Conservation (phyloP, 2,888 invertebrate genomes). For the Odontothrips loti region DNA sequence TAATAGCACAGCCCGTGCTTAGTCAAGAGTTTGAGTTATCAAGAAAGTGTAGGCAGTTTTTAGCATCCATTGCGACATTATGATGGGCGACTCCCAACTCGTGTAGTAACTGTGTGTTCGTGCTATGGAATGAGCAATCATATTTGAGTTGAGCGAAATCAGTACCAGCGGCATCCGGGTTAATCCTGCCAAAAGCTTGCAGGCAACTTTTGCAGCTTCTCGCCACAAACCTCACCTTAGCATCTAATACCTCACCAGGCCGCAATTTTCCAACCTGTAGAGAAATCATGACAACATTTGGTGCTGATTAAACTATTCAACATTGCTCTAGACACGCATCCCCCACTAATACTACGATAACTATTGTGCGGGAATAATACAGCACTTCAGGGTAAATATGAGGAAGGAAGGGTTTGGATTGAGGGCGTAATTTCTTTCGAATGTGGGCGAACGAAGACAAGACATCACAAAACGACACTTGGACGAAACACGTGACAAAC, state of each 20-base stretch:
- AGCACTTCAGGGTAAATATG: neutral
- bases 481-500: constrained; percentile 22
- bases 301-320: neutral
- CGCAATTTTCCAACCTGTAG: constrained; percentile 69
- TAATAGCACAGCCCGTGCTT: too few relatives aligned
- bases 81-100: too few relatives aligned
- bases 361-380: neutral
- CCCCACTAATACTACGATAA: neutral
- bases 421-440: too few relatives aligned
- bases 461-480: constrained; percentile 16
- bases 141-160: constrained; percentile 6
- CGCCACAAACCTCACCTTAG: constrained; percentile 68
- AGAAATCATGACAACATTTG: constrained; percentile 46
- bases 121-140: too few relatives aligned
- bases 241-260: constrained; percentile 71
- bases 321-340: neutral
- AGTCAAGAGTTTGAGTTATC: too few relatives aligned
- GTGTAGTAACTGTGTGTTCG: too few relatives aligned
- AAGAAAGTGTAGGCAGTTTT: too few relatives aligned
- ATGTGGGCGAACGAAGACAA: neutral
- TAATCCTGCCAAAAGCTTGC: constrained; percentile 20
- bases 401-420: neutral
- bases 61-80: too few relatives aligned
- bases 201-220: constrained; percentile 4
- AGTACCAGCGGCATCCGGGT: constrained; percentile 3